Conservation (phyloP, 2,797 vertebrate genomes). For the Enteromius trimaculatus region DNA sequence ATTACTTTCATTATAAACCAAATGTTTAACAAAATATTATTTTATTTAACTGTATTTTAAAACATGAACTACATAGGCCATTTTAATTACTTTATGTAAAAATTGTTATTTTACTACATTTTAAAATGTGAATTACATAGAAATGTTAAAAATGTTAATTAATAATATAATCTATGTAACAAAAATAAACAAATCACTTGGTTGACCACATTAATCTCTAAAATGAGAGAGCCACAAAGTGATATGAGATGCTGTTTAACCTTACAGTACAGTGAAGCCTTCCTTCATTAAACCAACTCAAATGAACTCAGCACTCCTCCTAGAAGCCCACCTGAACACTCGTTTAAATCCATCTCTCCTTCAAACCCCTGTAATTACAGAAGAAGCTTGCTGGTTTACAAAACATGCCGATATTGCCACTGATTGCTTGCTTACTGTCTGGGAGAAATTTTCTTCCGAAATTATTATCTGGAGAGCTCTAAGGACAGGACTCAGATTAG, state of each 20-base stretch:
- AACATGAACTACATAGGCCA: background rate
- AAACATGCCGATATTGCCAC: background rate
- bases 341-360: conserved; percentile 23
- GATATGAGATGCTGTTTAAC: conserved; percentile 6
- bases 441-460: background rate
- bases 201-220: background rate
- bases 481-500: background rate
- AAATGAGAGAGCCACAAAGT: background rate
- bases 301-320: conserved; percentile 29
- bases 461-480: conserved; percentile 25
- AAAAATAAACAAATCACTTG: too few species aligned
- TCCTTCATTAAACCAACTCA: conserved; percentile 39
- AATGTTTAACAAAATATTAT: background rate
- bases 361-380: background rate
- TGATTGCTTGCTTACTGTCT: background rate
- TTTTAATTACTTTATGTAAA: background rate
- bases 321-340: conserved; percentile 14
- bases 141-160: too few species aligned
- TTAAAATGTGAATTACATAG: background rate
- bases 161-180: too few species aligned
- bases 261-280: conserved; percentile 22
- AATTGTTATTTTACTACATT: too few species aligned
- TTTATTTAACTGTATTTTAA: background rate
- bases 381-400: background rate
- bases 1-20: too few species aligned